Base-by-base conservation (phyloP, 2,888 invertebrate species). In the Pristionchus exspectatus region DNA sequence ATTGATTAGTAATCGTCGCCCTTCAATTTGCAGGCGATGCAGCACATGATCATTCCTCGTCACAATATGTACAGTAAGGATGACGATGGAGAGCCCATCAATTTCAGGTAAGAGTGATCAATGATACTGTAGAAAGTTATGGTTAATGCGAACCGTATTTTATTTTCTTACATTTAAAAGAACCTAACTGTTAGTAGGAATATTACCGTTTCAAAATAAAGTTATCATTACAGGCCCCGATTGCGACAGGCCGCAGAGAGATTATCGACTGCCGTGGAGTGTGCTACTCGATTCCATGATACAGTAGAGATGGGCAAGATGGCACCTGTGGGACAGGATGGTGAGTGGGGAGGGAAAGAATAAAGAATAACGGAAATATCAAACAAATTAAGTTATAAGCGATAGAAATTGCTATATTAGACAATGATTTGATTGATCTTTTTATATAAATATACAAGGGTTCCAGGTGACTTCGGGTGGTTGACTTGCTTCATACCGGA, bases 401-500 rank as follows among this genome's bases (percentile, higher is more conserved):
- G n/a, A n/a, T n/a, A n/a, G n/a, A n/a, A n/a, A n/a, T n/a, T n/a
- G n/a, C n/a, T n/a, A n/a, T n/a, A n/a, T n/a, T n/a, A n/a, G n/a
- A n/a, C 38, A 5, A 3, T 38, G 38, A 38, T 38, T 38, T 38
- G 38, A 38, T 38, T 38, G 38, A 38, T 38, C 38, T 38, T 38
- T 38, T 2, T 38, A 5, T 2, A 14, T 50, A 38, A 24, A 21
- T 18, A 59, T 59, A 38, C 18, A 50, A 50, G 1, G 7, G 21
- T 44, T 44, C 5, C 24, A 92, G 93, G 91, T 1, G 90, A 92
- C 89, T 94, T 89, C 90, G 84, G 59, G 0, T 93, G 94, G 93
- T 81, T 96, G 38, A 94, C 97, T 96, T 98, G 98, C 0, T 99
- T 99, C 96, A 98, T 98, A 95, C 98, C 98, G 5, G 97, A 98